Base-by-base conservation (phyloP, 2,113 vertebrate species). In the Oncorhynchus clarkii region DNA sequence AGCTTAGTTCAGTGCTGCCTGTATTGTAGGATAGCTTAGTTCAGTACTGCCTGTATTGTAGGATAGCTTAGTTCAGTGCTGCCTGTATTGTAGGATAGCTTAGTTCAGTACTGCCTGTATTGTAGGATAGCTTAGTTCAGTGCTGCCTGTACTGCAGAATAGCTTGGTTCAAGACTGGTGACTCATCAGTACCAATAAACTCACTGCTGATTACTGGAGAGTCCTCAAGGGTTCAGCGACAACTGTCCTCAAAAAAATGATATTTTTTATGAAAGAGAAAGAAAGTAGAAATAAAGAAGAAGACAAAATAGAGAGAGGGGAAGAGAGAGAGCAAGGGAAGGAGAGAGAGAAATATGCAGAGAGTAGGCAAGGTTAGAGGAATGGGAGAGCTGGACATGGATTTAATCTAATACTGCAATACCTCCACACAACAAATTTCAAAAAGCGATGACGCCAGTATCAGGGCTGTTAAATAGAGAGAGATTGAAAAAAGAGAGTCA, bases 401-500 rank as follows among this genome's bases (percentile, higher is more conserved):
- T 70, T 7, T 22, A 48, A 70, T 70, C 18, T 22, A 48, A 70
- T 22, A 45, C 67, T 22, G 16, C 39, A 70, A 70, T 45, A 70
- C 8, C 20, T 45, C 18, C n/a, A 69, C 34, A 39, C 29, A 69
- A 11, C 31, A 69, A 20, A 69, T 45, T 20, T 69, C 20, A 5
- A 22, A 70, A 45, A 70, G 20, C 39, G 31, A 70, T 70, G 67
- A 70, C 39, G 67, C 31, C 34, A 45, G 67, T 70, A 2, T 48
- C 31, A 45, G 67, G 18, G 34, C 1, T 39, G 31, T 22, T n/a
- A 26, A 24, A 70, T 14, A 8, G n/a, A 51, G 39, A 70, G 9
- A 70, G 39, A 48, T 7, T n/a, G 68, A 70, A 12, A 49, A 70
- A 20, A 68, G 20, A 29, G 65, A 67, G 65, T 7, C 65, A 5